Evolutionary conservation across 2,113 vertebrate species (phyloP).

Genomic region (Myxocyprinus asiaticus): DNA sequence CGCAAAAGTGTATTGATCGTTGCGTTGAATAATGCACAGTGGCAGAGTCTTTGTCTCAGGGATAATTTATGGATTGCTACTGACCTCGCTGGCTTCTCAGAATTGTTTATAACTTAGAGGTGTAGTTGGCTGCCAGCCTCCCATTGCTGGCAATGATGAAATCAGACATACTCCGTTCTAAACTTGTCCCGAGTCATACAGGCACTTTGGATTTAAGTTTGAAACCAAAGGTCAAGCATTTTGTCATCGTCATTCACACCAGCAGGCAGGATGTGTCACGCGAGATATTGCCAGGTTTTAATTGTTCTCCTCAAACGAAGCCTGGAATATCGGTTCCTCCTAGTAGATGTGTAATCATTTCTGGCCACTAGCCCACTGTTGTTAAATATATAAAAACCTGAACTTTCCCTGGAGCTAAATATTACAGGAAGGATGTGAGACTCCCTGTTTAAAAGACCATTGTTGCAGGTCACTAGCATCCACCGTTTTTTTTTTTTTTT

Average conservation of each 20-base stretch:
- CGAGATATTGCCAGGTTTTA: conserved; percentile 56
- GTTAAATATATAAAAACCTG: not conserved
- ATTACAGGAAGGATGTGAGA: not conserved
- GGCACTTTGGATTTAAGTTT: conserved; percentile 50
- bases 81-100: conserved; percentile 33
- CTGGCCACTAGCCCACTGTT: conserved; percentile 12
- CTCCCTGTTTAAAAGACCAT: not conserved
- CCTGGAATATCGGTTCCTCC: not conserved
- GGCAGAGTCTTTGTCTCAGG: conserved; percentile 48
- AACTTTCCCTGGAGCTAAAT: not conserved
- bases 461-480: too few relatives aligned
- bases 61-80: conserved; percentile 56
- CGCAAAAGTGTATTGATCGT: conserved; percentile 55
- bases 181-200: conserved; percentile 6
- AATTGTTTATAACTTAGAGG: conserved; percentile 34
- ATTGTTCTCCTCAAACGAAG: conserved; percentile 45
- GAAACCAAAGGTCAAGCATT: conserved; percentile 57
- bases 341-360: not conserved
- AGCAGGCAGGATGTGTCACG: conserved; percentile 37
- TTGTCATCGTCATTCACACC: conserved; percentile 42
- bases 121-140: conserved; percentile 24
- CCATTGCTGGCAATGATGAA: conserved; percentile 40
- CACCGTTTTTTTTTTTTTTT: too few relatives aligned
- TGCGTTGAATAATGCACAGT: conserved; percentile 48
- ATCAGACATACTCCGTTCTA: conserved; percentile 43